Percentiles rank a stretch among this genome's conserved stretches.
These are phyloP conservation scores for Pachycephala philippinensis DNA, from an alignment of 2,113 vertebrate species.

Conservation along the genomic window DNA sequence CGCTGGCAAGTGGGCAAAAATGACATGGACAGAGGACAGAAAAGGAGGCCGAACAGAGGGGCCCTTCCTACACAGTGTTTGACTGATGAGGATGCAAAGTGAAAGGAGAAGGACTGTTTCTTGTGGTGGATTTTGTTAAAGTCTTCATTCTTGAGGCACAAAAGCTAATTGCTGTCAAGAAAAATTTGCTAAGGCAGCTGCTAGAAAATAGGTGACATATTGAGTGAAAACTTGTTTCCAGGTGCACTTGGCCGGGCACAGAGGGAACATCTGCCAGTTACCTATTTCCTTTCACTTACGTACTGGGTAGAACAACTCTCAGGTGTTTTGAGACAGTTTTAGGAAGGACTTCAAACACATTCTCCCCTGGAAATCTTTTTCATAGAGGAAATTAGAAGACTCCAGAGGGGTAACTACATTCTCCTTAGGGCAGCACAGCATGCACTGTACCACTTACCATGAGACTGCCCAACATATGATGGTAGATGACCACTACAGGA, in stretches of 20 bases:
- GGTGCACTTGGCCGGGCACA: not conserved
- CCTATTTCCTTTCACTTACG: not conserved
- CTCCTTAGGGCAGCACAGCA: not conserved
- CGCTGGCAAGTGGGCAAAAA: not conserved
- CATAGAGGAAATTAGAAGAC: not conserved
- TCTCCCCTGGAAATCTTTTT: not conserved
- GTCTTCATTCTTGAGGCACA: not conserved
- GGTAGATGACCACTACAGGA: not conserved
- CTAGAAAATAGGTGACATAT: not conserved
- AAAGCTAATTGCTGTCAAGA: not conserved
- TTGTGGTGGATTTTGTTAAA: not conserved
- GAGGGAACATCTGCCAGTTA: not conserved
- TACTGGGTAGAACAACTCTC: not conserved
- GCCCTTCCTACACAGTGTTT: not conserved
- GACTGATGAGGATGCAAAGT: not conserved
- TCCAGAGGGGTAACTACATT: not conserved
- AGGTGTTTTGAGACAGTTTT: not conserved
- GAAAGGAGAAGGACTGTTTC: not conserved
- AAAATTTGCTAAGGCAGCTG: not conserved
- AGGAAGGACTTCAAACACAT: not conserved
- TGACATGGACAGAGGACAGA: not conserved
- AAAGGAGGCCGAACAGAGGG: not conserved
- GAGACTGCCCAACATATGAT: not conserved
- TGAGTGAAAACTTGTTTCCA: not conserved
- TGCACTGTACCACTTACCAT: not conserved